Conservation (phyloP, 1,140 invertebrate species). For the Drosophila burlai region DNA sequence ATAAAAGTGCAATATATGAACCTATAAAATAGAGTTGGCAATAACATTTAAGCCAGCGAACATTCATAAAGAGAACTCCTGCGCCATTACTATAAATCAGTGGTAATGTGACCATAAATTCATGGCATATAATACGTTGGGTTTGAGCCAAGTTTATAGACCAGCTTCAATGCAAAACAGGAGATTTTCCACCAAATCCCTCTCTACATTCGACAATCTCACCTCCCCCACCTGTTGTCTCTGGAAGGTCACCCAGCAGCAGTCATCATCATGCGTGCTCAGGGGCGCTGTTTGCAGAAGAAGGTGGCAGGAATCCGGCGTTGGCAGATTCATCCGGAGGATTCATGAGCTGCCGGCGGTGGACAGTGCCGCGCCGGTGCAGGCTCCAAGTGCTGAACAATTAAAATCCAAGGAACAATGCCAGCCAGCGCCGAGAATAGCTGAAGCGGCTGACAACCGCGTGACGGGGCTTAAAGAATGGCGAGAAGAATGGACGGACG, state of each 20-base stretch:
- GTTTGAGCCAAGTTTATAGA: slow-evolving; percentile 9
- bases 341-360: neutral
- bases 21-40: neutral
- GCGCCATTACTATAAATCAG: slow-evolving; percentile 7
- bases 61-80: neutral
- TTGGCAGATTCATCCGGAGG: slow-evolving; percentile 1
- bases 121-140: neutral
- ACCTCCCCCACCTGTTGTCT: slow-evolving; percentile 35
- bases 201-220: neutral
- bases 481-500: slow-evolving; percentile 34
- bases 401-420: slow-evolving; percentile 52
- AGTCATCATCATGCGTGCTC: slow-evolving; percentile 6
- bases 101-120: neutral
- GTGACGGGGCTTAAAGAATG: slow-evolving; percentile 35
- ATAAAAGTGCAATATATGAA: neutral
- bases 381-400: slow-evolving; percentile 37
- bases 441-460: slow-evolving; percentile 43
- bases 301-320: slow-evolving; percentile 10
- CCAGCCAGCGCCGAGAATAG: slow-evolving; percentile 65
- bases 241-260: slow-evolving; percentile 23
- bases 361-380: slow-evolving; percentile 16
- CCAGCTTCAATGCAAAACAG: neutral
- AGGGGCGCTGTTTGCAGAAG: slow-evolving; percentile 22
- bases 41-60: slow-evolving; percentile 4
- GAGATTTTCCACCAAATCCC: neutral